Evolutionary conservation across 2,888 invertebrate genomes (phyloP).

Genomic region (Lasioglossum calceatum): DNA sequence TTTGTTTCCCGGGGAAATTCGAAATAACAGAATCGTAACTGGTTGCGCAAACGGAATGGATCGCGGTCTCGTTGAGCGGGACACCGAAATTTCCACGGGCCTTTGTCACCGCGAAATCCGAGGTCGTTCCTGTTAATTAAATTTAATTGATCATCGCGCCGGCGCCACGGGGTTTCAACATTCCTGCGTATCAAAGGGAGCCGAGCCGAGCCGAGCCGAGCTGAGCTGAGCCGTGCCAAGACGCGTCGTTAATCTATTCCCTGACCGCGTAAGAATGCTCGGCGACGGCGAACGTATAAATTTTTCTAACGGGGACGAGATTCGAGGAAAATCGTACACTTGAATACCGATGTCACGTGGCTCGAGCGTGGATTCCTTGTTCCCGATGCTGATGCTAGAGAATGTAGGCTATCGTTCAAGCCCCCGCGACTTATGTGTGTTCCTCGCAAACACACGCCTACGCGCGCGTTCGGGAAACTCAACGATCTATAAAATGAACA

Average conservation of each 20-base stretch:
- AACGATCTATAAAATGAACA: not conserved
- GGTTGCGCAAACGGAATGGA: conserved; percentile 24
- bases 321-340: conserved; percentile 42
- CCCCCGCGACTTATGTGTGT: not conserved
- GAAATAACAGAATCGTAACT: not conserved
- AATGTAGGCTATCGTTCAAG: not conserved
- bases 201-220: conserved; percentile 34
- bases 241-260: conserved; percentile 48
- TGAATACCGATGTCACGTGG: conserved; percentile 5
- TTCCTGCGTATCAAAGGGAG: conserved; percentile 40
- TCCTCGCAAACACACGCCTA: not conserved
- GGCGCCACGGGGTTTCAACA: conserved; percentile 46
- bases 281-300: conserved; percentile 23
- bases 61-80: not conserved
- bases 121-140: conserved; percentile 45
- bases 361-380: not conserved
- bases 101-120: conserved; percentile 28
- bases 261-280: conserved; percentile 47
- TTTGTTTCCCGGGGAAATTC: not conserved
- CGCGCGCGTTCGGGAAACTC: not conserved
- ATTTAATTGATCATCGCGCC: conserved; percentile 54
- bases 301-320: conserved; percentile 45
- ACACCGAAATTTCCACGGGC: conserved; percentile 31
- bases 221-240: conserved; percentile 44
- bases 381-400: not conserved